These are phyloP conservation scores for Tachuris rubrigastra DNA, from an alignment of 2,113 vertebrate species.

Conservation along the genomic window DNA sequence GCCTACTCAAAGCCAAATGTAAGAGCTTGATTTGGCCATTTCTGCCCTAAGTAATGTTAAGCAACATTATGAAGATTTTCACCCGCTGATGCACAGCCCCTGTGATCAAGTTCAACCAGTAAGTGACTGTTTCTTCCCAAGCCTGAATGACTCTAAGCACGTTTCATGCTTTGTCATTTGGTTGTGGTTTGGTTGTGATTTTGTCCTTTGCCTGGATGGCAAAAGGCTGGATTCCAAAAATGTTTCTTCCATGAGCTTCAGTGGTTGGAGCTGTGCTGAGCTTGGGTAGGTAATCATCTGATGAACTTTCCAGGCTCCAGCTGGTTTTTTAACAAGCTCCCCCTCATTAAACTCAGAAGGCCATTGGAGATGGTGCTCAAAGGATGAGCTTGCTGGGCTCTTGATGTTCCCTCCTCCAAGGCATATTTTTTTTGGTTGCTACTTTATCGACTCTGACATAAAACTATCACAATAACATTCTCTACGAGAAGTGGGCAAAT, in stretches of 20 bases:
- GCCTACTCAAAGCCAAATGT: neutral
- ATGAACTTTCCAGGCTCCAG: neutral
- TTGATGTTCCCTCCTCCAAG: neutral
- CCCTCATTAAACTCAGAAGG: neutral
- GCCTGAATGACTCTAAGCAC: neutral
- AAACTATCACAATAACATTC: neutral
- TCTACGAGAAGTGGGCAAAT: neutral
- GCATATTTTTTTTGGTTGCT: neutral
- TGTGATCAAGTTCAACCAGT: neutral
- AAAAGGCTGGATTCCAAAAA: neutral
- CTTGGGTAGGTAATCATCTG: neutral
- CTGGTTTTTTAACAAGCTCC: neutral
- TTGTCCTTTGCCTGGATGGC: neutral
- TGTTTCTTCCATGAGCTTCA: neutral
- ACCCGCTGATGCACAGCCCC: rapidly evolving
- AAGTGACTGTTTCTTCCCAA: neutral
- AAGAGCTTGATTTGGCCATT: neutral
- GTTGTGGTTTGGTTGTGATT: neutral
- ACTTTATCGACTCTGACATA: neutral
- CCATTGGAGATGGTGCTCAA: neutral
- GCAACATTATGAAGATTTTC: neutral
- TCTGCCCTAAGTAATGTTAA: neutral
- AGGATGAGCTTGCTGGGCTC: slow-evolving; percentile 8
- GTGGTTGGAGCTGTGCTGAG: neutral
- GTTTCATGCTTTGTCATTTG: neutral